phyloP scores from a whole-genome alignment of 2,888 invertebrate genomes.

The Caenorhabditis afra region DNA sequence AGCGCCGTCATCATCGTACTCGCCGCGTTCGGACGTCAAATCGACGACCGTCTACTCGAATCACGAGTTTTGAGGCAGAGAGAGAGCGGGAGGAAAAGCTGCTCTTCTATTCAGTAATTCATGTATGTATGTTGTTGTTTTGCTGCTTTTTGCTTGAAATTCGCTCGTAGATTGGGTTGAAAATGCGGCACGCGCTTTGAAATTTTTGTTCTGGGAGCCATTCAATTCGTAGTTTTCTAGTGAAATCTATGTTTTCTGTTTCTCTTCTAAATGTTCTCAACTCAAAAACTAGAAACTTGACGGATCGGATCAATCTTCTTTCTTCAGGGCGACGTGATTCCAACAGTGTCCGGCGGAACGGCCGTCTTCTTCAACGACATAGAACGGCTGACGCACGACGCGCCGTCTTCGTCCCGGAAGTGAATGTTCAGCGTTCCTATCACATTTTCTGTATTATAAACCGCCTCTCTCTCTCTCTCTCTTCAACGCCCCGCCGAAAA shows the following conservation, averaged over 20 bases:
- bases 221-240: background rate
- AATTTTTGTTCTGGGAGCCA: background rate
- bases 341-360: slow-evolving; percentile 94
- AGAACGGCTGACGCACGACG: slow-evolving; percentile 83
- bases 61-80: slow-evolving; percentile 27
- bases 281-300: too few relatives aligned
- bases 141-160: background rate
- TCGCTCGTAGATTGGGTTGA: background rate
- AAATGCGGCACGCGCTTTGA: background rate
- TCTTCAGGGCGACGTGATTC: slow-evolving; percentile 90
- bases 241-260: background rate
- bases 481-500: too few relatives aligned
- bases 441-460: background rate
- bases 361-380: slow-evolving; percentile 95
- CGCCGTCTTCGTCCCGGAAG: slow-evolving; percentile 57
- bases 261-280: too few relatives aligned
- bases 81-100: background rate
- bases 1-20: slow-evolving; percentile 9
- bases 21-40: slow-evolving; percentile 39
- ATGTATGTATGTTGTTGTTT: slow-evolving; percentile 9
- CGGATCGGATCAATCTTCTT: too few relatives aligned
- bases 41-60: slow-evolving; percentile 52
- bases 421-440: slow-evolving; percentile 5
- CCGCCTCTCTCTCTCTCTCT: too few relatives aligned
- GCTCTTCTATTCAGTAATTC: slow-evolving; percentile 7